Evolutionary conservation across 1,140 invertebrate genomes (phyloP), one percentile per base, ranked within the genome.

Genomic region (Nasonia vitripennis): DNA sequence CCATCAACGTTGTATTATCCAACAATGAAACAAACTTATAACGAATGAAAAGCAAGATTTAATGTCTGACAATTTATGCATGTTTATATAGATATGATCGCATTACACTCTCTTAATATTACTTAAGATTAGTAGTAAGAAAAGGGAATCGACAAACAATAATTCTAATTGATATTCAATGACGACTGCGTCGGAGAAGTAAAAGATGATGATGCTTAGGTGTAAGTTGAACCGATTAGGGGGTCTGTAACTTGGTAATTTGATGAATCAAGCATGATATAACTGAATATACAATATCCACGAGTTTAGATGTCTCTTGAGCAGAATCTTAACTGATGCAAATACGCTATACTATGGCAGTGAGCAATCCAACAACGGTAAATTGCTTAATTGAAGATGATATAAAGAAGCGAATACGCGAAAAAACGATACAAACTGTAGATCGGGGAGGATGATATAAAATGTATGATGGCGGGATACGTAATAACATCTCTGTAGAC

Each of bases 241-340:
- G 51, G 81, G 31, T 82, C 11, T 78, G 62, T 86, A 86, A 86
- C 84, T 86, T 86, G 84, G 84, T 86, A 86, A 86, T 86, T 82
- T 78, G 31, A n/a, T 67, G 48, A 80, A 77, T 74, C 62, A 80
- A 85, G 31, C 27, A 85, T 12, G 7, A 75, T 81, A 68, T 81
- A 85, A 71, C 45, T 31, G 14, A 79, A 48, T 31, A 85, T 79
- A n/a, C 37, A 80, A 78, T 85, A 81, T 85, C 55, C 70, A 51
- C 78, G 20, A 31, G 62, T 81, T 80, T 81, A 55, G 71, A 80
- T 80, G 78, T 80, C 68, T 75, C 55, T 78, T 78, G 78, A 84
- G 27, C 41, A 17, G 17, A 71, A 68, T n/a, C n/a, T 70, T 67
- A 37, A 85, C 77, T 9, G 48, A 67, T 71, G 62, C 31, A 78